Evolutionary conservation across 1,140 invertebrate species (phyloP), one percentile per base, ranked within the genome.

Genomic region (Oncopeltus fasciatus): DNA sequence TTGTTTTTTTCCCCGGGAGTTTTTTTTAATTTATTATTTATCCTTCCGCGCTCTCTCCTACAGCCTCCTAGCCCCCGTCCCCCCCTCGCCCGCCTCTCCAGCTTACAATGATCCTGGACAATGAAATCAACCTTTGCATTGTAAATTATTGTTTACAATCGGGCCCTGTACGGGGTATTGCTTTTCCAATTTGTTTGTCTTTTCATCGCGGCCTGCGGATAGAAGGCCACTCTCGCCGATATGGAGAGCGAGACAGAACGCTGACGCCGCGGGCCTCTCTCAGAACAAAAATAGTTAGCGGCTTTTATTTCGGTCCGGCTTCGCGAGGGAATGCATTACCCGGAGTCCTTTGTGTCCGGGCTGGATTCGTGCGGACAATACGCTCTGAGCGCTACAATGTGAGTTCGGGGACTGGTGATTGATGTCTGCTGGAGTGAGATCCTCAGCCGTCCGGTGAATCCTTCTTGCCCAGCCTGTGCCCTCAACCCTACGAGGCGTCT

Each of bases 61-160:
- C n/a, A n/a, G n/a, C n/a, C n/a, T n/a, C n/a, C n/a, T n/a, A 9
- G 5, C 1, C 9, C 0, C 60, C 2, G 29, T 2, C 24, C 49
- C 21, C 16, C 60, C 56, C 11, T 2, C 44, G 26, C 46, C 49
- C 46, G 2, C 44, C 12, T 24, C 20, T 53, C 60, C 56, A 14
- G 31, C 31, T 14, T 38, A 33, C 56, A 31, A 57, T 29, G 56
- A 57, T 61, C 46, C 28, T 31, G 46, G 31, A 63, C 64, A 60
- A 65, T 65, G 57, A 57, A 62, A 60, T 62, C 57, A 60, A 62
- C 64, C 64, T 65, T 63, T 61, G 64, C 64, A 60, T 65, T 59
- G 60, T 62, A 63, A 65, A 65, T 65, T 65, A 65, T 65, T 65
- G 64, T 65, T 57, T 63, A 62, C 61, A 63, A 60, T 62, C 51